Conservation (phyloP, 37 sponge, comb jelly and placozoan genomes). For the Ephydatia muelleri region DNA sequence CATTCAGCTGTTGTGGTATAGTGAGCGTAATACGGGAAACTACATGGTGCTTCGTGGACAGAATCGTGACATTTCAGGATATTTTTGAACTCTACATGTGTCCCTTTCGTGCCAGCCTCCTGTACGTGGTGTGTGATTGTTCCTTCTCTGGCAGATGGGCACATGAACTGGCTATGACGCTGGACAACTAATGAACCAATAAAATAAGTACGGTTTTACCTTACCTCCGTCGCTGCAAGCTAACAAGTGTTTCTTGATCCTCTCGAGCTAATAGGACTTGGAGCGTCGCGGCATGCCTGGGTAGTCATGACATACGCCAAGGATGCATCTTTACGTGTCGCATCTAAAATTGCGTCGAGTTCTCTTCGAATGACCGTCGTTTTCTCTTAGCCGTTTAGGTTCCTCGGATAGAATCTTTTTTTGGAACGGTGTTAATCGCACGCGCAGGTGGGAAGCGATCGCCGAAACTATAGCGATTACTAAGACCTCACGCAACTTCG, state of each 20-base stretch:
- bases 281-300: not conserved
- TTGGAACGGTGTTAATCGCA: not conserved
- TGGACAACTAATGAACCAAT: constrained; percentile 75
- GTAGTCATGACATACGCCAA: not conserved
- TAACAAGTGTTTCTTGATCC: not conserved
- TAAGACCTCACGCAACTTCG: not conserved
- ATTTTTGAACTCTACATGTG: too few species aligned
- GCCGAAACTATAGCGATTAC: not conserved
- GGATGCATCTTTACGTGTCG: not conserved
- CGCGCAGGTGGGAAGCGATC: not conserved
- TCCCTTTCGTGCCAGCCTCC: too few species aligned
- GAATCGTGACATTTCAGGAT: too few species aligned
- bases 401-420: not conserved
- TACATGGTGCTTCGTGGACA: too few species aligned
- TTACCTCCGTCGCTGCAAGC: not conserved
- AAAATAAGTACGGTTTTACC: not conserved
- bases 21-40: too few species aligned
- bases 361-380: not conserved
- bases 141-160: too few species aligned
- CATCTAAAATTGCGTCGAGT: not conserved
- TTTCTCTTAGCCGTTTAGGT: not conserved
- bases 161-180: too few species aligned
- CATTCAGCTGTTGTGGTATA: too few species aligned
- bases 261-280: not conserved
- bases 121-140: too few species aligned